A percentile compares a stretch with the other conserved stretches of the same genome.
These are phyloP conservation scores for Muscicapa striata DNA, from an alignment of 2,797 vertebrate species.

Conservation along the genomic window DNA sequence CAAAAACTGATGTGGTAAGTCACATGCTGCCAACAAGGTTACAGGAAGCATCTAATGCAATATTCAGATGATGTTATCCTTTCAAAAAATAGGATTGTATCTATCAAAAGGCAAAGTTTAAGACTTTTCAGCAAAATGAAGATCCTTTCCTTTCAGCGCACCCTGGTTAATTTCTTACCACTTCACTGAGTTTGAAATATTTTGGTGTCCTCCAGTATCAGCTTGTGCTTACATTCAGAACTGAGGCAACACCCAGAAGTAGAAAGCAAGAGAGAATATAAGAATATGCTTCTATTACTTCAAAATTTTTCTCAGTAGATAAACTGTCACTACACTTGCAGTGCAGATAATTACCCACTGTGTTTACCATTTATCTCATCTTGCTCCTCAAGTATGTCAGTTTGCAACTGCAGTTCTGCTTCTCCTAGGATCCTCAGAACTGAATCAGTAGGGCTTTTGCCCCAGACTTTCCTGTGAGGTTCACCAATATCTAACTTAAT, in stretches of 20 bases:
- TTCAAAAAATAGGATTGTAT: background rate
- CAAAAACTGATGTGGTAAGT: background rate
- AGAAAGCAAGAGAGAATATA: background rate
- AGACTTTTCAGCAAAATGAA: background rate
- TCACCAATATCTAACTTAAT: slow-evolving; percentile 80
- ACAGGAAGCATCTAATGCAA: background rate
- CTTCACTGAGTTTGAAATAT: background rate
- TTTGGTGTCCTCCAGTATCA: background rate
- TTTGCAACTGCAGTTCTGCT: slow-evolving; percentile 87
- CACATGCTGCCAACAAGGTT: background rate
- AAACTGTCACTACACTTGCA: background rate
- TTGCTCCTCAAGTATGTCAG: slow-evolving; percentile 79
- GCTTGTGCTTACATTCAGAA: background rate
- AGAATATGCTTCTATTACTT: background rate
- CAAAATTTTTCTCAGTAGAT: background rate
- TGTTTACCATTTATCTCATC: slow-evolving; percentile 70
- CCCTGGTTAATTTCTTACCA: background rate
- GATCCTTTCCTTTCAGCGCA: background rate
- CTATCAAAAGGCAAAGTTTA: background rate
- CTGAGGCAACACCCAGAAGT: background rate
- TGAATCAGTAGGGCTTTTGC: slow-evolving; percentile 82
- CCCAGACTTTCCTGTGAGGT: slow-evolving; percentile 85
- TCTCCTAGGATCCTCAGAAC: slow-evolving; percentile 87
- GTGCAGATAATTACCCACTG: background rate
- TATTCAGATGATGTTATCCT: background rate